Conservation (phyloP, 1,140 invertebrate species). For the Drosophila obscura region DNA sequence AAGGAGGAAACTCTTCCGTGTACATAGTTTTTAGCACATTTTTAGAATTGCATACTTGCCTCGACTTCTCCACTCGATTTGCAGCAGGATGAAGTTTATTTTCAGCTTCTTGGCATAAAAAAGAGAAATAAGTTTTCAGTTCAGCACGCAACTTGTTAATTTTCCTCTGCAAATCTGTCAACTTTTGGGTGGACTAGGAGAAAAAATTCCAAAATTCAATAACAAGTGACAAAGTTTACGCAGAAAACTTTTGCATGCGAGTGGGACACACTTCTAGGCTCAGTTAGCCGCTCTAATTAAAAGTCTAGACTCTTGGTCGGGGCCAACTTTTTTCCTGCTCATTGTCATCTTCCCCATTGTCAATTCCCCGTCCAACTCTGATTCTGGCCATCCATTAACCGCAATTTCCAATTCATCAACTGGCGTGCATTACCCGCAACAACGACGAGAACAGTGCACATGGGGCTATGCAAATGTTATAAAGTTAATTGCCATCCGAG, state of each 20-base stretch:
- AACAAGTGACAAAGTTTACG: conserved; percentile 60
- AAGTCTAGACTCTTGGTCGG: conserved; percentile 62
- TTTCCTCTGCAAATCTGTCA: conserved; percentile 81
- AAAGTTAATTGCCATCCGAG: conserved; percentile 76
- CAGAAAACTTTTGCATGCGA: conserved; percentile 60
- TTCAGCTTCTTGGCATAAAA: conserved; percentile 20
- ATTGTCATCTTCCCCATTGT: conserved; percentile 24
- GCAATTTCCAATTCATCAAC: conserved; percentile 81
- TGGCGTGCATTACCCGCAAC: conserved; percentile 57
- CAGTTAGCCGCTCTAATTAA: conserved; percentile 64
- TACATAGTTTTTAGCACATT: conserved; percentile 72
- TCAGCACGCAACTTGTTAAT: conserved; percentile 71
- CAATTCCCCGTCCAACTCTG: conserved; percentile 23
- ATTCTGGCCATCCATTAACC: conserved; percentile 68
- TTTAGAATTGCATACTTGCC: conserved; percentile 69
- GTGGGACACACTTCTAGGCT: conserved; percentile 46
- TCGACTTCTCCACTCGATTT: conserved; percentile 77
- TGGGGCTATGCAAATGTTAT: conserved; percentile 67
- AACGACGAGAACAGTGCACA: conserved; percentile 22
- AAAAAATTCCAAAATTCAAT: conserved; percentile 50
- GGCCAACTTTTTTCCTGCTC: conserved; percentile 37
- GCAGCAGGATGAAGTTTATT: conserved; percentile 68
- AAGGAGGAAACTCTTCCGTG: conserved; percentile 25
- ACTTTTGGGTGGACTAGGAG: conserved; percentile 45
- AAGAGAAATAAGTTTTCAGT: conserved; percentile 28